Conservation (phyloP, 2,113 vertebrate genomes). For the Petromus typicus region DNA sequence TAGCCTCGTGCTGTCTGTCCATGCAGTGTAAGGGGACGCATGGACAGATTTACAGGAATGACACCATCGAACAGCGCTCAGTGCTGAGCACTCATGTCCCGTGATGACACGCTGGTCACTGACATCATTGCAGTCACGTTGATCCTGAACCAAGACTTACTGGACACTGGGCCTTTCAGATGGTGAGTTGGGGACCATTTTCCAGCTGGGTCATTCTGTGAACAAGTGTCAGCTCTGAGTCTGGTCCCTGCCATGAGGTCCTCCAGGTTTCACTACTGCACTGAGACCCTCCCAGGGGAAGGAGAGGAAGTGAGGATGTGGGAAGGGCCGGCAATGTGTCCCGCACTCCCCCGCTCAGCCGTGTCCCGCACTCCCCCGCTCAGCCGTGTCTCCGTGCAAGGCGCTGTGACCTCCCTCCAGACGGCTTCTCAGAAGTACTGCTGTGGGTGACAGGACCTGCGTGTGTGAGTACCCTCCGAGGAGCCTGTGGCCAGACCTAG, state of each 20-base stretch:
- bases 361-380: rapidly evolving
- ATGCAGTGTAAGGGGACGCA: neutral
- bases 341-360: too few relatives aligned
- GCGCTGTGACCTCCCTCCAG: neutral
- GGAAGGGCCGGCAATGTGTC: too few relatives aligned
- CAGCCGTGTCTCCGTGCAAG: neutral
- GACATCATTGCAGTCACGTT: neutral
- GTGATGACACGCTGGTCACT: neutral
- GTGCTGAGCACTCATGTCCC: neutral
- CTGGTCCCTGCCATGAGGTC: neutral
- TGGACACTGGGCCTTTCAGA: neutral
- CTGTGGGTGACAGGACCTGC: neutral
- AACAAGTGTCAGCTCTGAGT: neutral
- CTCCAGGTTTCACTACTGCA: neutral
- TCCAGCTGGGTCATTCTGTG: neutral
- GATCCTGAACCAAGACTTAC: neutral
- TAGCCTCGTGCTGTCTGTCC: neutral
- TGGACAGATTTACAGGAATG: neutral
- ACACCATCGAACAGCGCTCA: neutral
- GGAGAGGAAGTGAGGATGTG: too few relatives aligned
- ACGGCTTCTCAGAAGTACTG: neutral
- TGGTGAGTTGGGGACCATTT: neutral
- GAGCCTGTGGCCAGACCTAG: neutral
- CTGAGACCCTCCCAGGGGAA: neutral
- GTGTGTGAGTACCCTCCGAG: neutral